Base-by-base conservation (phyloP, 2,888 invertebrate species). In the Dryobota labecula region DNA sequence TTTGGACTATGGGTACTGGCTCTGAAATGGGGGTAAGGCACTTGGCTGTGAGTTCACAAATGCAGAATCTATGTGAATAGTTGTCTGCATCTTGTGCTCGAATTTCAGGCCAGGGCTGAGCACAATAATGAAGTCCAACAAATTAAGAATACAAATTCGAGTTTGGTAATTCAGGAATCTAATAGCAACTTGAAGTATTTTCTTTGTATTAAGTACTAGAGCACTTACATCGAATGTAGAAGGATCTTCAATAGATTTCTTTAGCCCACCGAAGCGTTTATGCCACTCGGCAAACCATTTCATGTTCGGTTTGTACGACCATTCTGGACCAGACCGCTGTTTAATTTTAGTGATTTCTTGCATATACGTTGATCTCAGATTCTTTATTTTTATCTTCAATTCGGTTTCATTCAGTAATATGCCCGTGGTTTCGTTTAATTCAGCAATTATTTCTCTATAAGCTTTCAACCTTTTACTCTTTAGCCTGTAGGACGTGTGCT, bases 241-340 rank as follows among this genome's bases (percentile, higher is more conserved):
- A 27, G 77, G 60, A 58, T 83, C 80, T 58, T 85, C 86, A 24
- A n/a, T 43, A n/a, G 70, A 70, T 71, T 84, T 87, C 66, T 84
- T 87, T 36, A 78, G 53, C 8, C 71, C 80, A 30, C 73, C 80
- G 8, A 87, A 78, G 68, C 78, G 86, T 80, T 88, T 90, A 70
- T 94, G 91, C 92, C 92, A 93, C 47, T 90, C 89, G 0, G 84
- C 70, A 73, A 94, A 94, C 94, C 94, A 94, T 83, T 90, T 92
- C 62, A 94, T 88, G 0, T 87, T 90, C 0, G 94, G 92, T 70
- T 83, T 90, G 73, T 92, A 93, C 18, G 84, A 82, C 67, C 86
- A 89, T 9, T 87, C 87, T 0, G 88, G 84, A 0, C 83, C 82
- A 0, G 93, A 91, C 0, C 92, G 86, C n/a, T 87, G 86, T 49